Conservation (phyloP, 1,140 invertebrate genomes). For the Sinonovacula constricta region DNA sequence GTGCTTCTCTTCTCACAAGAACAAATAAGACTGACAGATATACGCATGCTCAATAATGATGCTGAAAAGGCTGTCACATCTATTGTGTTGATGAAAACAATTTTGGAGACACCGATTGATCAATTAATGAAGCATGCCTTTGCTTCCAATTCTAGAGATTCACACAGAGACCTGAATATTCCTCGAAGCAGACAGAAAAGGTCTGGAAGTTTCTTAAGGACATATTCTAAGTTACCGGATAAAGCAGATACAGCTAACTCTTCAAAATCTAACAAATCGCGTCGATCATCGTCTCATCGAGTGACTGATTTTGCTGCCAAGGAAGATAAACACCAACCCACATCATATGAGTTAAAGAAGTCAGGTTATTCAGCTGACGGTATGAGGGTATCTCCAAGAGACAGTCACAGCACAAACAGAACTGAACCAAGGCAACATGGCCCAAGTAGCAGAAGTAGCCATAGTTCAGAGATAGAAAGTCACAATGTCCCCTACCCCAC, state of each 20-base stretch:
- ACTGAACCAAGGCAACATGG: background rate
- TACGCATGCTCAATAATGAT: constrained; percentile 56
- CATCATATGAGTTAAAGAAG: background rate
- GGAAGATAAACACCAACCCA: background rate
- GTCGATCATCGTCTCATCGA: background rate
- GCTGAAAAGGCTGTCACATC: constrained; percentile 40
- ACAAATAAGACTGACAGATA: constrained; percentile 15
- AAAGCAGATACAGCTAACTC: background rate
- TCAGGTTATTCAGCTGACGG: background rate
- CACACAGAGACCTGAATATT: constrained; percentile 2
- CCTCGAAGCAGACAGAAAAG: constrained; percentile 4
- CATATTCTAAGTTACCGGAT: background rate
- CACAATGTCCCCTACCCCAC: no score
- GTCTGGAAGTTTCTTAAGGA: background rate
- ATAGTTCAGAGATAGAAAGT: background rate
- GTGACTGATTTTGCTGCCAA: no score
- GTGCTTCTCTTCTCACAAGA: constrained; percentile 23
- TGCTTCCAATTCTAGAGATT: background rate
- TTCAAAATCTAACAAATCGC: no score
- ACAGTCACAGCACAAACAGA: background rate
- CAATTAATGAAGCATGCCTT: constrained; percentile 8
- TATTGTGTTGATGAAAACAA: constrained; percentile 29
- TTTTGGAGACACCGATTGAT: background rate
- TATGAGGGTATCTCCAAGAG: background rate
- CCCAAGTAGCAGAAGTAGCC: background rate